Percentiles rank a stretch among this genome's conserved stretches.
phyloP scores from a whole-genome alignment of 1,140 invertebrate species.

The Drosophila subpulchrella region DNA sequence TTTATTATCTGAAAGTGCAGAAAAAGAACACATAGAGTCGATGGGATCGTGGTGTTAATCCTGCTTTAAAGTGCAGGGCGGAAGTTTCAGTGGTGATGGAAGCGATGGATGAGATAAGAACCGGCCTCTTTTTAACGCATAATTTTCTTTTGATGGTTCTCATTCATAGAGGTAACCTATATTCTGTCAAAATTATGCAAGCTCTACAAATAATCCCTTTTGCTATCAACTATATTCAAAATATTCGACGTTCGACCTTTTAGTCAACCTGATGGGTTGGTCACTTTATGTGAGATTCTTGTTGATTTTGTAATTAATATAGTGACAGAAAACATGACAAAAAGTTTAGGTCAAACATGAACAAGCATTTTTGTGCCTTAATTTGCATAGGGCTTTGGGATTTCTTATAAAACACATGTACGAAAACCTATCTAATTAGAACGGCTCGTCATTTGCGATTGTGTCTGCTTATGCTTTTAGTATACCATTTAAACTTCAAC shows the following conservation, averaged over 20 bases:
- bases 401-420: background rate
- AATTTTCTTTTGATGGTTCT: background rate
- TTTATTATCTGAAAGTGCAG: slow-evolving; percentile 78
- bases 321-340: too few relatives aligned
- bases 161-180: too few relatives aligned
- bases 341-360: too few relatives aligned
- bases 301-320: too few relatives aligned
- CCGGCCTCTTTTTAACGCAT: too few relatives aligned
- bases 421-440: background rate
- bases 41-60: slow-evolving; percentile 15
- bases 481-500: background rate
- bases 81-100: slow-evolving; percentile 21
- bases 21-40: slow-evolving; percentile 52
- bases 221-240: background rate
- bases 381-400: too few relatives aligned
- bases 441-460: background rate
- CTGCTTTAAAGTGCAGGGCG: background rate
- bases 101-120: slow-evolving; percentile 45
- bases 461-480: background rate
- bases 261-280: background rate
- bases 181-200: too few relatives aligned
- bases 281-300: too few relatives aligned
- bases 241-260: background rate
- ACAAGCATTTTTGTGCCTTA: too few relatives aligned
- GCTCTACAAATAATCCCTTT: too few relatives aligned